Conservation (phyloP, 2,113 vertebrate genomes). For the Hippoglossus stenolepis region DNA sequence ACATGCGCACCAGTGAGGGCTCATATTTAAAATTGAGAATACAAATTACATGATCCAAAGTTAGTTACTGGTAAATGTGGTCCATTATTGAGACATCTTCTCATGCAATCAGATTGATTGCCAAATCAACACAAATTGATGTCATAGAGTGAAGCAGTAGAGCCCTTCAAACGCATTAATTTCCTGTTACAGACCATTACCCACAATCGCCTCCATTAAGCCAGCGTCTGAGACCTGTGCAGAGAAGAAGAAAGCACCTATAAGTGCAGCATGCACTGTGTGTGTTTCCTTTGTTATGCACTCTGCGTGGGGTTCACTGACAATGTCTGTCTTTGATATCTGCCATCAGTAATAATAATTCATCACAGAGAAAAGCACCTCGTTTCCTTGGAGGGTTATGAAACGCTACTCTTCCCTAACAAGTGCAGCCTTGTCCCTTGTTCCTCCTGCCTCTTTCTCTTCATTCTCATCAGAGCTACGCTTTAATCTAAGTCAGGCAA, state of each 20-base stretch:
- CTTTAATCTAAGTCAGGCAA: conserved; percentile 67
- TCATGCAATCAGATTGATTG: conserved; percentile 72
- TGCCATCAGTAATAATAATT: conserved; percentile 61
- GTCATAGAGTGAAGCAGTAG: conserved; percentile 37
- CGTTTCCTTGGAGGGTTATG: conserved; percentile 47
- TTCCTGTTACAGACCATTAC: conserved; percentile 63
- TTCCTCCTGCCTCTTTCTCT: conserved; percentile 34
- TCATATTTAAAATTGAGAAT: background rate
- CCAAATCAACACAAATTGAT: conserved; percentile 64
- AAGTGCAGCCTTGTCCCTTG: conserved; percentile 33
- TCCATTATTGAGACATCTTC: conserved; percentile 62
- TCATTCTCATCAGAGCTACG: conserved; percentile 57
- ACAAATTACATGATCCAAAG: conserved; percentile 27
- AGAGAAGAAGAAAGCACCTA: conserved; percentile 29
- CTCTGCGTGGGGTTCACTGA: conserved; percentile 21
- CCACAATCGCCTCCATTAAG: conserved; percentile 43
- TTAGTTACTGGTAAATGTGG: conserved; percentile 33
- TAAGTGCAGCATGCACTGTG: conserved; percentile 10
- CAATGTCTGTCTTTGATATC: conserved; percentile 60
- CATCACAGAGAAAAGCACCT: conserved; percentile 48
- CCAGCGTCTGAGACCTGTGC: conserved; percentile 27
- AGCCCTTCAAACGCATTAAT: conserved; percentile 53
- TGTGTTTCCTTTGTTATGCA: conserved; percentile 42
- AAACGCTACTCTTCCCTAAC: conserved; percentile 45
- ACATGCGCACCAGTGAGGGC: background rate